These are phyloP conservation scores for Rhabdomys pumilio DNA, from an alignment of 2,797 vertebrate genomes.

Conservation along the genomic window DNA sequence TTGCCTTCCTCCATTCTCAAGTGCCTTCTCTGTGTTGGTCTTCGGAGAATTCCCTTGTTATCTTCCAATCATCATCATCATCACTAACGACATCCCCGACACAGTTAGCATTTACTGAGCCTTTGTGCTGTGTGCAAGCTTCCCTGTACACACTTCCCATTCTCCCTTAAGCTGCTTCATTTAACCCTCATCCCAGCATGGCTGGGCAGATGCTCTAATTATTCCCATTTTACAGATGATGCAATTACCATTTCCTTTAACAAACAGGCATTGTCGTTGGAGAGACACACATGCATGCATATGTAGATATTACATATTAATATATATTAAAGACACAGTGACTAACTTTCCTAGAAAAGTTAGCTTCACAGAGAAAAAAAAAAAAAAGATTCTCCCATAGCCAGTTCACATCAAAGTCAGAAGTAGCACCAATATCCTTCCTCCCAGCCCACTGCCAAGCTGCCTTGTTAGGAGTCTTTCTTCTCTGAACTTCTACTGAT, in stretches of 20 bases:
- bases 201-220: constrained; percentile 43
- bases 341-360: constrained; percentile 23
- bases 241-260: constrained; percentile 37
- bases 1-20: neutral
- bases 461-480: neutral
- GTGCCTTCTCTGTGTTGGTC: neutral
- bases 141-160: no score
- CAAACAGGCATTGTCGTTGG: neutral
- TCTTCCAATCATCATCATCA: neutral
- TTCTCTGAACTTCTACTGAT: constrained; percentile 10
- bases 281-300: neutral
- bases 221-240: constrained; percentile 67
- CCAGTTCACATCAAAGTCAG: constrained; percentile 4
- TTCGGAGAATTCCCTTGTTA: constrained; percentile 52
- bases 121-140: neutral
- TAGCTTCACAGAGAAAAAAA: neutral
- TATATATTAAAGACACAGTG: neutral
- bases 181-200: neutral
- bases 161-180: neutral
- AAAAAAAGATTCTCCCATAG: neutral
- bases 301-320: neutral
- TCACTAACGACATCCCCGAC: neutral
- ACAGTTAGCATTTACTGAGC: neutral
- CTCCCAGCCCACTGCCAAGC: neutral
- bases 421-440: neutral